Conservation (phyloP, 37 sponge, comb jelly and placozoan genomes). For the Sycon ciliatum region DNA sequence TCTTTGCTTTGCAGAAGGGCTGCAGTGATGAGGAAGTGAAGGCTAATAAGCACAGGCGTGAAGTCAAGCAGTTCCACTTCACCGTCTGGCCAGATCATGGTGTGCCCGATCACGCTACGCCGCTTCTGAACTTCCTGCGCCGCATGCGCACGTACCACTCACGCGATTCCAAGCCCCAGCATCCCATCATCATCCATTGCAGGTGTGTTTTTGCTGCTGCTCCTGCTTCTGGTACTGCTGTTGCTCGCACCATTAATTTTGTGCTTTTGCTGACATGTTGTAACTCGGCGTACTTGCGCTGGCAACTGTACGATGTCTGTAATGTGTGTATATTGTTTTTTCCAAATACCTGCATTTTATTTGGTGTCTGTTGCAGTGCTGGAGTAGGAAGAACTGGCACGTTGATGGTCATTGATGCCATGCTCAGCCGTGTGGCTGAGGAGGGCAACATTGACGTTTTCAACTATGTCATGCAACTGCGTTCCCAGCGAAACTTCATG, state of each 20-base stretch:
- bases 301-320: not conserved
- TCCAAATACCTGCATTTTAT: not conserved
- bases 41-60: slow-evolving; percentile 28
- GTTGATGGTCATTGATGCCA: slow-evolving; percentile 81
- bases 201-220: slow-evolving; percentile 31
- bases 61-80: slow-evolving; percentile 77
- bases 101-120: slow-evolving; percentile 72
- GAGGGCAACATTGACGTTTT: slow-evolving; percentile 69
- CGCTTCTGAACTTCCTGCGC: slow-evolving; percentile 67
- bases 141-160: slow-evolving; percentile 50
- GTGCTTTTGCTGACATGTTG: not conserved
- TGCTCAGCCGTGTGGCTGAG: slow-evolving; percentile 51
- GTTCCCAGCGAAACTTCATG: slow-evolving; percentile 85
- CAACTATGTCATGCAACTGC: slow-evolving; percentile 69
- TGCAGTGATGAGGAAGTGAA: slow-evolving; percentile 33
- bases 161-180: slow-evolving; percentile 24
- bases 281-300: too few relatives aligned
- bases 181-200: slow-evolving; percentile 94
- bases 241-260: not conserved
- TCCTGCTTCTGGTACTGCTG: not conserved
- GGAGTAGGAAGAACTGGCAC: slow-evolving; percentile 91
- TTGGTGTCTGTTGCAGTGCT: slow-evolving; percentile 22
- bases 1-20: not conserved
- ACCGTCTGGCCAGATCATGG: slow-evolving; percentile 92
- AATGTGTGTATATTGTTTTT: not conserved